Conservation (phyloP, 1,140 invertebrate genomes). For the Cotesia typhae region DNA sequence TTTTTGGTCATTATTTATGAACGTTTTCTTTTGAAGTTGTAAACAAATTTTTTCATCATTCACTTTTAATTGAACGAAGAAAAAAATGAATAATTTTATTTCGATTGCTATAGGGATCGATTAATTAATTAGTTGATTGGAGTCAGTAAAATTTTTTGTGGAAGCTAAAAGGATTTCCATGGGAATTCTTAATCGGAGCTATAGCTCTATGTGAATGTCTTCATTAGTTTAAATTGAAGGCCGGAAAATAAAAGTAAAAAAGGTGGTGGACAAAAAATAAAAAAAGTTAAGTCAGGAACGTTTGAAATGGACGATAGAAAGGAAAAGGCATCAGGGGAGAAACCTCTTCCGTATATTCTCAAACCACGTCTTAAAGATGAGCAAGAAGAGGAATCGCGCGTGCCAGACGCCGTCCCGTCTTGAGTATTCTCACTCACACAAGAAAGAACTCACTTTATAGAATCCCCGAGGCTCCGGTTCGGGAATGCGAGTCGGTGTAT, state of each 20-base stretch:
- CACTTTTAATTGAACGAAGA: not conserved
- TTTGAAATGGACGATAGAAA: conserved; percentile 22
- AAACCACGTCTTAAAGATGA: conserved; percentile 3
- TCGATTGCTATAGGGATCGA: no score
- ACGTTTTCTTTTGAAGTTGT: not conserved
- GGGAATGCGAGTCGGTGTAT: conserved; percentile 43
- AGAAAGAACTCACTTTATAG: conserved; percentile 47
- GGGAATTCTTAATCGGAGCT: not conserved
- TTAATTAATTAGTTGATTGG: conserved; percentile 19
- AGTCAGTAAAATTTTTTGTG: not conserved
- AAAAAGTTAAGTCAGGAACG: not conserved
- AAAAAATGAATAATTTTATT: no score
- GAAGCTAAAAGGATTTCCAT: not conserved
- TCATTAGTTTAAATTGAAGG: conserved; percentile 14
- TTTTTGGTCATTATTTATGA: no score
- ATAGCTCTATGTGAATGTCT: conserved; percentile 4
- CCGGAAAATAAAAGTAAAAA: not conserved
- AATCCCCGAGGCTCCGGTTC: conserved; percentile 44
- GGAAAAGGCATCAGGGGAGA: conserved; percentile 13
- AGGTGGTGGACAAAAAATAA: not conserved
- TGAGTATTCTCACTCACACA: conserved; percentile 31
- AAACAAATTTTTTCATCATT: not conserved
- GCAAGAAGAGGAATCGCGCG: conserved; percentile 41
- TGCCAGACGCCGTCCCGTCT: conserved; percentile 35
- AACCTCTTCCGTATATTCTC: conserved; percentile 17